Percentiles rank a stretch among this genome's conserved stretches.
These are phyloP conservation scores for Sprattus sprattus DNA, from an alignment of 2,113 vertebrate genomes.

Conservation along the genomic window DNA sequence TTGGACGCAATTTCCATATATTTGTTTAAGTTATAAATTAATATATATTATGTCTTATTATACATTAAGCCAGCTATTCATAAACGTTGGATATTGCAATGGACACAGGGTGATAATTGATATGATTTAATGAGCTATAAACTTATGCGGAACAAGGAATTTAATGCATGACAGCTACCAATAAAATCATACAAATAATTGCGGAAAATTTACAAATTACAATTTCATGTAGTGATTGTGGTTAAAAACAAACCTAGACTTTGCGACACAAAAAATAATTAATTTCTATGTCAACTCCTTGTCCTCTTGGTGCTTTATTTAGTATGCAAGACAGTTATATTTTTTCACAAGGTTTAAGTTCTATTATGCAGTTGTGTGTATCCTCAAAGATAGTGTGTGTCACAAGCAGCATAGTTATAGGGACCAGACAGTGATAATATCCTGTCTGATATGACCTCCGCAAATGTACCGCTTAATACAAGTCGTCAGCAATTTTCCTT, in stretches of 20 bases:
- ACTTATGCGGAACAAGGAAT: neutral
- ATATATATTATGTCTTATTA: no score
- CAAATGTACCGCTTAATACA: conserved; percentile 58
- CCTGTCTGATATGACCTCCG: conserved; percentile 74
- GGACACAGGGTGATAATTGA: neutral
- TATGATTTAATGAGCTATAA: neutral
- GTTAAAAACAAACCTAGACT: neutral
- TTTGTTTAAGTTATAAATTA: neutral
- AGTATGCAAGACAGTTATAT: neutral
- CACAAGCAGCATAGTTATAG: neutral
- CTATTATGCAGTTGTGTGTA: neutral
- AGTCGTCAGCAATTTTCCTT: conserved; percentile 78
- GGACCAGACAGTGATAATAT: conserved; percentile 69
- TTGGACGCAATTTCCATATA: neutral
- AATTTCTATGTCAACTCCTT: neutral
- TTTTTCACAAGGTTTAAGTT: neutral
- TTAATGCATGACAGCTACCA: neutral
- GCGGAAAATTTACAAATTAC: no score
- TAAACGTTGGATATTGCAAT: neutral
- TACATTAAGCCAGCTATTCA: neutral
- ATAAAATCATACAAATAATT: no score
- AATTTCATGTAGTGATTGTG: neutral
- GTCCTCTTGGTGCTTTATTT: neutral
- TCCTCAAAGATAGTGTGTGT: neutral
- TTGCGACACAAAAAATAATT: neutral